Conservation (phyloP, 2,888 invertebrate species). For the Platycnemis pennipes region DNA sequence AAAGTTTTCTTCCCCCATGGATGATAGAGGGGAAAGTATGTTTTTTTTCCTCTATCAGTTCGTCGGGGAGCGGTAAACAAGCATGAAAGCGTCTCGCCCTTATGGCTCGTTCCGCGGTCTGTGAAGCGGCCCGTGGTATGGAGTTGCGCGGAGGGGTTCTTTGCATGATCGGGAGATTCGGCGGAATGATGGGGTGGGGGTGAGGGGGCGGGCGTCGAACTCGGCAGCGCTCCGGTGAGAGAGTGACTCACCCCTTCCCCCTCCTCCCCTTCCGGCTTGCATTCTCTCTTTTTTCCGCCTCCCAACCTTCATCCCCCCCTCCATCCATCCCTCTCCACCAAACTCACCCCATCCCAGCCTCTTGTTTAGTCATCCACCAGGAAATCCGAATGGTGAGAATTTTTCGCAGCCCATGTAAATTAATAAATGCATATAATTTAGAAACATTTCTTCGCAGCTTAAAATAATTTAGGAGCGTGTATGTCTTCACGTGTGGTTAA, state of each 20-base stretch:
- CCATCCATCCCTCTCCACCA: not conserved
- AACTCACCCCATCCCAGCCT: not conserved
- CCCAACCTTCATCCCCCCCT: not conserved
- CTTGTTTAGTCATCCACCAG: not conserved
- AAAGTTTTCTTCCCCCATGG: not conserved
- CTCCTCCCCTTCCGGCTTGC: not conserved
- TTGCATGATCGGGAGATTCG: constrained; percentile 7
- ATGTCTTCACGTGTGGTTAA: too few species aligned
- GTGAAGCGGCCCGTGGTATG: not conserved
- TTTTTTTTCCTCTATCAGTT: not conserved
- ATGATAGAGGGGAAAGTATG: not conserved
- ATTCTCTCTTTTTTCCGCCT: not conserved
- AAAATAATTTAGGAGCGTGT: too few species aligned
- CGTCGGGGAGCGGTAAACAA: constrained; percentile 4
- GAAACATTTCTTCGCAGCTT: too few species aligned
- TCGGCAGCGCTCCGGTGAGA: not conserved
- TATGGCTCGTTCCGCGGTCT: not conserved
- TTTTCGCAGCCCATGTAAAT: too few species aligned
- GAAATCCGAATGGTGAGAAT: too few species aligned
- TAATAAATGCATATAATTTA: too few species aligned
- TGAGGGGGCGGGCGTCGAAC: not conserved
- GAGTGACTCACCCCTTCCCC: not conserved
- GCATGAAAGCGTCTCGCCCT: not conserved
- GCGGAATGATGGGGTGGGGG: not conserved
- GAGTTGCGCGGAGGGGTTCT: not conserved